Base-by-base conservation (phyloP, 1,140 invertebrate species). In the Colletes latitarsis region DNA sequence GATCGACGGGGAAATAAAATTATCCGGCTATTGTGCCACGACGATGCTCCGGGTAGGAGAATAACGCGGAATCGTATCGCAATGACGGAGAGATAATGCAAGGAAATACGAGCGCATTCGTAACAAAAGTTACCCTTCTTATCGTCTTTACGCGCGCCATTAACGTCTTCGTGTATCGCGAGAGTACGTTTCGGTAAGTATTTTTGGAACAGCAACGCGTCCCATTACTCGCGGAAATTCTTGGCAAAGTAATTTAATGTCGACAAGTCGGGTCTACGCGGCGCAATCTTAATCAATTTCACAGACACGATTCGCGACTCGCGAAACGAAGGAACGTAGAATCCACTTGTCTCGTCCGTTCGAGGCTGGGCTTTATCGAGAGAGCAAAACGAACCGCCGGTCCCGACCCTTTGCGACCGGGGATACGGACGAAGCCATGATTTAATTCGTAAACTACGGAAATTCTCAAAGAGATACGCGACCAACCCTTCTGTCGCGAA, bases 221-320 rank as follows among this genome's bases (percentile, higher is more conserved):
- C 60, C 69, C 70, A 73, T 79, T 79, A 62, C 77, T 55, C 58
- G 60, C 15, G 69, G n/a, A 57, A 41, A 80, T 80, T 74, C 78
- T 74, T 74, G 78, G 72, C 72, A 52, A 74, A 67, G 63, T 60
- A 75, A 80, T 75, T 80, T 80, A 80, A 80, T 52, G 78, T 68
- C 71, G 39, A 9, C 62, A 14, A 58, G 17, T 75, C 12, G 60
- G 21, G 62, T 30, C 17, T n/a, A 17, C 41, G 10, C 3, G 19
- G 43, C 43, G 72, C 72, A 55, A 75, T 80, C 78, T 75, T 80
- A 80, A 80, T 80, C 78, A 75, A 80, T 80, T 80, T 75, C 78
- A 52, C 71, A 10, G 78, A 49, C 77, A 49, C 58, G 53, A 10
- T 49, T 6, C 49, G 8, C 49, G 49, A 4, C 43, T 14, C 39